Base-by-base conservation (phyloP, 2,888 invertebrate species). In the Plebejus argus region DNA sequence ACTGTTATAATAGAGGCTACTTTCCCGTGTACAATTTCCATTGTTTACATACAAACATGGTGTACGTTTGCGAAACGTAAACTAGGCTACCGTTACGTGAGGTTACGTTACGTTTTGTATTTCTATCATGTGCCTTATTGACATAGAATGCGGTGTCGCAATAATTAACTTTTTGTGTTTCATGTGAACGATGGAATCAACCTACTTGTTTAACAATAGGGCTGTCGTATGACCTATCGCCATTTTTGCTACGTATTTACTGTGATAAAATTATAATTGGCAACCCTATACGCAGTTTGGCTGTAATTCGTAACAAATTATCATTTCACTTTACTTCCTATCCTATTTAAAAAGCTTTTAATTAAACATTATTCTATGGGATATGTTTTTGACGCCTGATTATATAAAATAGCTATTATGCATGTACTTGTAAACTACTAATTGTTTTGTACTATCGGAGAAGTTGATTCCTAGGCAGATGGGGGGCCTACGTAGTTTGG, bases 11-110 rank as follows among this genome's bases (percentile, higher is more conserved):
- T 33, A 53, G 15, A 3, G 18, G 7, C 6, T 6, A 33, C 0
- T 28, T 45, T 45, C 18, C 45, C 76, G n/a, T 76, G 76, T 8
- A 79, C 33, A 39, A 58, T 20, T 76, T 35, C 56, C 72, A 74
- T 75, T 80, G 33, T 56, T 33, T 74, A 77, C 33, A 77, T 76
- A 61, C 74, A 61, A 49, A 71, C 72, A 74, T 45, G 53, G 78
- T 78, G 80, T 77, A 78, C 77, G 77, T 83, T 90, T 91, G 89
- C 90, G 87, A 90, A 88, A 90, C 82, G 83, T 82, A 84, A 85
- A 84, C 83, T 85, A 82, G 85, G 84, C 82, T 84, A 82, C 81
- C 81, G 83, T 88, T 86, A 86, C 85, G 85, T 84, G 83, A 78
- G 82, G 82, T 85, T 86, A 86, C 86, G 83, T 84, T 85, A 85